Evolutionary conservation across 2,113 vertebrate genomes (phyloP), one percentile per base, ranked within the genome.

Genomic region (Corapipo altera): DNA sequence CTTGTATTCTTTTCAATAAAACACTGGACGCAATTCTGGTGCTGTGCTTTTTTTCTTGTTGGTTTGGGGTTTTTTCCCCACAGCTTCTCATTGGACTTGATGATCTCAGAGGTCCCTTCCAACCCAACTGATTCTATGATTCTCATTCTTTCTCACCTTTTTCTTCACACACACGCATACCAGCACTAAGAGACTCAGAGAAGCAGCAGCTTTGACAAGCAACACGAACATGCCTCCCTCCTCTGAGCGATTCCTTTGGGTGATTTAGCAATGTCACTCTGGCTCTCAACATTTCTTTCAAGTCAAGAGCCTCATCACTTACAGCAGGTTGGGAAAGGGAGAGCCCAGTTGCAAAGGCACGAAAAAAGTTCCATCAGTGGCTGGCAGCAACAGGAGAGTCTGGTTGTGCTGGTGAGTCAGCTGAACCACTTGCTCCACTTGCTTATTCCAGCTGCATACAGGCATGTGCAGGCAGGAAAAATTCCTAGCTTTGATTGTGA

Each of bases 401-500:
- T 55, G 67, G 88, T 79, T 88, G 78, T 91, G 88, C 90, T 0
- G 1, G 90, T 83, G 94, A 88, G 82, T 80, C 90, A 84, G 78
- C 76, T 1, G 0, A 59, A 20, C 86, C 39, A 5, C 86, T 80
- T 0, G 1, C 69, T 80, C 64, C 4, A 2, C 64, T 85, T 82
- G 89, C 59, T 85, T 48, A 77, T 90, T 94, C 88, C 59, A 83
- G 81, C 64, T 74, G 26, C 85, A 65, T 4, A 14, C 67, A 30
- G 74, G 59, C 92, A 26, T 92, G 91, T 91, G 49, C 66, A 89
- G 84, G 62, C 93, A 94, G 54, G 92, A 90, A 77, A 71, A 81
- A 88, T 80, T 74, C 88, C 59, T 12, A 13, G 59, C 82, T 93
- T 64, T 79, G 82, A 52, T n/a, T 85, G 69, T 32, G 69, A 64